Evolutionary conservation across 2,888 invertebrate genomes (phyloP).

Genomic region (Mesopsocus fuscifrons): DNA sequence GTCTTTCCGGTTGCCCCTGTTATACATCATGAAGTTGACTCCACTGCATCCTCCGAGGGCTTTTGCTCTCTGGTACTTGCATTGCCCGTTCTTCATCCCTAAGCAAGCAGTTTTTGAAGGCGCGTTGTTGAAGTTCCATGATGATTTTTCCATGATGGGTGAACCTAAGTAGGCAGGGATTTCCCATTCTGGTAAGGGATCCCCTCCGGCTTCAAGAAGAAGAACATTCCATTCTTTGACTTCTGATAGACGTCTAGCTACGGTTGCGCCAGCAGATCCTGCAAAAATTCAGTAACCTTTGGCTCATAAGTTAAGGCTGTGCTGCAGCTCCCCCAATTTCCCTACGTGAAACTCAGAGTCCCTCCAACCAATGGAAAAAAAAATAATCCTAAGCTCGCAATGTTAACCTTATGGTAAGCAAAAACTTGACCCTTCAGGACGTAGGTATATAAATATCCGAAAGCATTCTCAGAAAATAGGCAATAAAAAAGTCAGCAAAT

Average conservation of each 20-base stretch:
- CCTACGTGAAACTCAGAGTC: too few relatives aligned
- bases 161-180: conserved; percentile 22
- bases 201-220: conserved; percentile 33
- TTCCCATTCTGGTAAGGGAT: conserved; percentile 27
- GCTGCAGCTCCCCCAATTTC: too few relatives aligned
- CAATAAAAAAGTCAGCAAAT: too few relatives aligned
- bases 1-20: conserved; percentile 21
- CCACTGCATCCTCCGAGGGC: conserved; percentile 29
- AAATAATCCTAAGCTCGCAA: too few relatives aligned
- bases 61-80: conserved; percentile 63
- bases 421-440: too few relatives aligned
- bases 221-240: conserved; percentile 27
- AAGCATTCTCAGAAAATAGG: too few relatives aligned
- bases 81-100: conserved; percentile 34
- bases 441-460: too few relatives aligned
- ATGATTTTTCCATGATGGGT: neutral
- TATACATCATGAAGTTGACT: conserved; percentile 29
- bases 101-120: neutral
- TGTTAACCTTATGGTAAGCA: too few relatives aligned
- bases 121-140: neutral
- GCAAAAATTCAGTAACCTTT: too few relatives aligned
- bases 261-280: conserved; percentile 32
- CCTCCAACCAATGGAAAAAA: too few relatives aligned
- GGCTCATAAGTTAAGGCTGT: too few relatives aligned
- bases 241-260: conserved; percentile 30